phyloP scores from a whole-genome alignment of 2,113 vertebrate species.

The Blennius ocellaris region DNA sequence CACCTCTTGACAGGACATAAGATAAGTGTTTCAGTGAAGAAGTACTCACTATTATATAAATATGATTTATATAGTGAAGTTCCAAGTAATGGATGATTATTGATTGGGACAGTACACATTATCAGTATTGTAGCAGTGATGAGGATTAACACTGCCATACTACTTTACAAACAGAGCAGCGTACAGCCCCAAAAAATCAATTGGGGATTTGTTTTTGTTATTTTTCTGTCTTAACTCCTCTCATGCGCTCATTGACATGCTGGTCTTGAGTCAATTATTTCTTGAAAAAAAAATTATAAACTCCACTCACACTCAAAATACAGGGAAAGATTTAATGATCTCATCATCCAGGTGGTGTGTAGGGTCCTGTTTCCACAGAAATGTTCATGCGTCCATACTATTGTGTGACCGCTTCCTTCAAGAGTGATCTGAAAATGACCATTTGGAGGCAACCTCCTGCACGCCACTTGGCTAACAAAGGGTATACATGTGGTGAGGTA shows the following conservation, averaged over 20 bases:
- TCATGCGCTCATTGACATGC: too few species aligned
- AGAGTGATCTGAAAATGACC: too few species aligned
- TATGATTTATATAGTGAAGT: neutral
- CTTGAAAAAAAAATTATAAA: neutral
- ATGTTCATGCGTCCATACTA: too few species aligned
- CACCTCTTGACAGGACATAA: constrained; percentile 19
- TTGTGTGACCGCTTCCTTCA: too few species aligned
- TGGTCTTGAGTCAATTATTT: neutral
- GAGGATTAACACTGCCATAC: constrained; percentile 6
- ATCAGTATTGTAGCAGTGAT: constrained; percentile 25
- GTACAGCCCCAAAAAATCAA: constrained; percentile 24
- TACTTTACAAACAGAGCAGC: constrained; percentile 13
- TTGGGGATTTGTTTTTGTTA: constrained; percentile 11
- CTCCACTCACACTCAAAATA: neutral
- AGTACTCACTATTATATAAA: neutral
- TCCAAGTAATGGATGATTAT: constrained; percentile 31
- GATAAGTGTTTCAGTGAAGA: constrained; percentile 17
- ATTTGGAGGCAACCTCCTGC: too few species aligned
- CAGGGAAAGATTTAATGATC: too few species aligned
- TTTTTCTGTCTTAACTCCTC: neutral
- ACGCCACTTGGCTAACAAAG: too few species aligned
- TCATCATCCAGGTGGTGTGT: too few species aligned
- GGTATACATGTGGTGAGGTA: too few species aligned
- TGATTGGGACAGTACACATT: constrained; percentile 30
- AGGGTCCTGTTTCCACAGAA: neutral